A percentile compares a stretch with the other conserved stretches of the same genome.
phyloP scores from a whole-genome alignment of 2,113 vertebrate genomes.

The Neomonachus schauinslandi region DNA sequence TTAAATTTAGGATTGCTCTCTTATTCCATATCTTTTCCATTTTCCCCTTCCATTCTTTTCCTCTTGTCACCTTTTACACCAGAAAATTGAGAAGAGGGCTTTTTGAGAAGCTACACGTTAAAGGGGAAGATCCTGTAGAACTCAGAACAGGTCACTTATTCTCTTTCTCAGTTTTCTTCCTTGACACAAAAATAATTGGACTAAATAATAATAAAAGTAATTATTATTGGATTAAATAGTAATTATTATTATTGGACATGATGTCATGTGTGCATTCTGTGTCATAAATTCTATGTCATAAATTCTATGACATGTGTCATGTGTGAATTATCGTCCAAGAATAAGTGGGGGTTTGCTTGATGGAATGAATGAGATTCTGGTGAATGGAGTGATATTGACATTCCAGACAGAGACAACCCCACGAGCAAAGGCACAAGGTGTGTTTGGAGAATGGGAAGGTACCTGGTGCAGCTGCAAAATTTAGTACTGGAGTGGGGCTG shows the following conservation, averaged over 20 bases:
- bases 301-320: too few relatives aligned
- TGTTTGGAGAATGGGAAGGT: background rate
- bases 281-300: too few relatives aligned
- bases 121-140: background rate
- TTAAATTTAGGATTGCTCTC: background rate
- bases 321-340: background rate
- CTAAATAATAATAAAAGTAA: background rate
- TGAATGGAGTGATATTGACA: background rate
- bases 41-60: background rate
- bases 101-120: accelerated
- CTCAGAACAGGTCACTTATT: background rate
- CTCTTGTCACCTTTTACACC: background rate
- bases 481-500: background rate
- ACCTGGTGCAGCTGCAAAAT: background rate
- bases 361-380: background rate
- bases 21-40: background rate
- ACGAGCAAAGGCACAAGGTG: background rate
- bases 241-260: too few relatives aligned
- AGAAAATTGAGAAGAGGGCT: background rate
- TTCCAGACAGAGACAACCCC: background rate
- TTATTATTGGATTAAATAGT: background rate
- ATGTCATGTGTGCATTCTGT: too few relatives aligned
- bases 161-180: background rate
- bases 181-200: background rate
- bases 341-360: background rate